phyloP scores from a whole-genome alignment of 2,797 vertebrate species.

The Fistularia tabacaria region DNA sequence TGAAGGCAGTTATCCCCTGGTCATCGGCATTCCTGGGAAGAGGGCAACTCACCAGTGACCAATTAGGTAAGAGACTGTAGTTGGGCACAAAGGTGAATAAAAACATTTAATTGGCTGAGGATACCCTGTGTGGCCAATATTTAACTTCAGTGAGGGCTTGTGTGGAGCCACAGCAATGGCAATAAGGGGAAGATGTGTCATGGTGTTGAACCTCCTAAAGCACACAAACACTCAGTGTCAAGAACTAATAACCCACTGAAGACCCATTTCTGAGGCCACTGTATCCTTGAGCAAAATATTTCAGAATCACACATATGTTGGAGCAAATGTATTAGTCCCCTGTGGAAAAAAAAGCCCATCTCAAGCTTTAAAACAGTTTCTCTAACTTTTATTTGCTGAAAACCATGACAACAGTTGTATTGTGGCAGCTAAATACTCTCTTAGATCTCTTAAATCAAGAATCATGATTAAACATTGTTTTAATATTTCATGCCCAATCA shows the following conservation, averaged over 20 bases:
- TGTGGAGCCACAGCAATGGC: slow-evolving; percentile 78
- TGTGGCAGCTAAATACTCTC: not conserved
- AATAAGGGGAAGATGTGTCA: slow-evolving; percentile 82
- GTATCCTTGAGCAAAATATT: not conserved
- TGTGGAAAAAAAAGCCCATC: not conserved
- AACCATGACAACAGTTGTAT: no score
- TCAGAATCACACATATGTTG: not conserved
- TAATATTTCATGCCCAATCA: slow-evolving; percentile 24
- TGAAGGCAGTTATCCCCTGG: slow-evolving; percentile 72
- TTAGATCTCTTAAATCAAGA: slow-evolving; percentile 16
- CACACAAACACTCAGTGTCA: slow-evolving; percentile 19
- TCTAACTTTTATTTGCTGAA: no score
- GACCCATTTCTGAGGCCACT: slow-evolving; percentile 13
- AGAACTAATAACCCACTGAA: slow-evolving; percentile 34
- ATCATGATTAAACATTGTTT: slow-evolving; percentile 24
- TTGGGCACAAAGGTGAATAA: slow-evolving; percentile 63
- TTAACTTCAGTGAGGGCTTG: slow-evolving; percentile 80
- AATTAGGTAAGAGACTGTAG: slow-evolving; percentile 83
- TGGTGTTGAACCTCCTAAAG: slow-evolving; percentile 70
- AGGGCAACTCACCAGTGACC: slow-evolving; percentile 84
- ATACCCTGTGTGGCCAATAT: slow-evolving; percentile 71
- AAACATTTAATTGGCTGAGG: slow-evolving; percentile 77
- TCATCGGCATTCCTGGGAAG: slow-evolving; percentile 79
- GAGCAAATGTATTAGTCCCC: not conserved
- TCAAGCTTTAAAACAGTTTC: no score